phyloP scores from a whole-genome alignment of 2,113 vertebrate genomes.

The Oophaga pumilio region DNA sequence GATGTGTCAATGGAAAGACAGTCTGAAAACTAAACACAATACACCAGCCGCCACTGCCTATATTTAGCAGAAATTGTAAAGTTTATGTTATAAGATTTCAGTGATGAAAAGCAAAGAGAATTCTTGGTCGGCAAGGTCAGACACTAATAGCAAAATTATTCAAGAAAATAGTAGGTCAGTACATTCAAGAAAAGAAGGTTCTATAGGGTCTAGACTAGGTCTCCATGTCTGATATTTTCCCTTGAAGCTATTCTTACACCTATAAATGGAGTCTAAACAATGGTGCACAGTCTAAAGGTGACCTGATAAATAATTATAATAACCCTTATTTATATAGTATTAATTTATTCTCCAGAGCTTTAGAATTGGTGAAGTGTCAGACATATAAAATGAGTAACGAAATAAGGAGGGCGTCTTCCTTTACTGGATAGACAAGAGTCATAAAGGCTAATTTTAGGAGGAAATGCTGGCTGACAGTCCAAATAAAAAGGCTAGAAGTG shows the following conservation, averaged over 20 bases:
- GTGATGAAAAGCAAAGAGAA: slow-evolving; percentile 67
- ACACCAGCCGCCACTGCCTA: slow-evolving; percentile 58
- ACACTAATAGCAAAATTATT: slow-evolving; percentile 57
- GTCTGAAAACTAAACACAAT: slow-evolving; percentile 1
- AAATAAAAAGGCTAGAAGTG: too few relatives aligned
- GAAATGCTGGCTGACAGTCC: too few relatives aligned
- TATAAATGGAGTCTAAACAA: not conserved
- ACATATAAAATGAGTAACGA: too few relatives aligned
- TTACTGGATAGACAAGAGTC: too few relatives aligned
- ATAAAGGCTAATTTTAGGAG: too few relatives aligned
- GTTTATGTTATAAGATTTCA: slow-evolving; percentile 71
- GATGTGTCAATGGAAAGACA: not conserved
- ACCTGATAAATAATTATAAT: not conserved
- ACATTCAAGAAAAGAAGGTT: slow-evolving; percentile 44
- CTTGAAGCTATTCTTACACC: not conserved
- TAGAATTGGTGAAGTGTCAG: not conserved
- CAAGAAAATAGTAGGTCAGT: slow-evolving; percentile 7
- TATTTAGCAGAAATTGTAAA: slow-evolving; percentile 71
- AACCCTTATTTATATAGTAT: not conserved
- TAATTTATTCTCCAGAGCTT: not conserved
- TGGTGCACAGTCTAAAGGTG: not conserved
- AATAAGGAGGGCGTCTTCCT: too few relatives aligned
- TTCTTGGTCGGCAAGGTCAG: slow-evolving; percentile 77
- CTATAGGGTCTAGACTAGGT: slow-evolving; percentile 5
- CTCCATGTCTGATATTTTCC: slow-evolving; percentile 23